Percentiles rank a stretch among this genome's conserved stretches.
Evolutionary conservation across 2,888 invertebrate species (phyloP).

Genomic region (Apeira syringaria): DNA sequence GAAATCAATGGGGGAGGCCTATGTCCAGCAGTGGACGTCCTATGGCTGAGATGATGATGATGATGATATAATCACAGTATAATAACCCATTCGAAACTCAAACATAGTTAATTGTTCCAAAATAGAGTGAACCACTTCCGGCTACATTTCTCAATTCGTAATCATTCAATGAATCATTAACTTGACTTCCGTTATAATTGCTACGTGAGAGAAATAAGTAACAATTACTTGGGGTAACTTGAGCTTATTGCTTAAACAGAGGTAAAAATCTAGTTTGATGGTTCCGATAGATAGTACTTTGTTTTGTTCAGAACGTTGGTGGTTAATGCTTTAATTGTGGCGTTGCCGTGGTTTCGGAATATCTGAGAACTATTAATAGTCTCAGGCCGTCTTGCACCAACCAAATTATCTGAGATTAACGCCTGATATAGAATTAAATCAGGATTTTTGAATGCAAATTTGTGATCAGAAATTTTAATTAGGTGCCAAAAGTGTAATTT

Average conservation of each 20-base stretch:
- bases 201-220: constrained; percentile 48
- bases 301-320: constrained; percentile 43
- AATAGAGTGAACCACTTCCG: constrained; percentile 17
- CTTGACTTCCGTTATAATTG: constrained; percentile 55
- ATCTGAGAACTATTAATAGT: neutral
- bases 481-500: too few species aligned
- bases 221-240: constrained; percentile 56
- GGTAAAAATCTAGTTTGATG: constrained; percentile 11
- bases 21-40: too few species aligned
- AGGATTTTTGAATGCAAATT: too few species aligned
- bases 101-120: constrained; percentile 22
- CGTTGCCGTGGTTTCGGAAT: constrained; percentile 15
- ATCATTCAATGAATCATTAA: constrained; percentile 61
- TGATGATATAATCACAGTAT: constrained; percentile 12
- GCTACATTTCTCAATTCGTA: constrained; percentile 31
- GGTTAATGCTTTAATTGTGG: constrained; percentile 49
- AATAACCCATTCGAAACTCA: constrained; percentile 18
- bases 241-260: constrained; percentile 50
- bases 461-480: too few species aligned
- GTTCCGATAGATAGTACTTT: constrained; percentile 51
- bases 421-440: too few species aligned
- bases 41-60: too few species aligned
- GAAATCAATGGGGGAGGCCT: too few species aligned
- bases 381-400: too few species aligned
- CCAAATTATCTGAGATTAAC: too few species aligned